Evolutionary conservation across 2,888 invertebrate species (phyloP).

Genomic region (Clivina fossor): DNA sequence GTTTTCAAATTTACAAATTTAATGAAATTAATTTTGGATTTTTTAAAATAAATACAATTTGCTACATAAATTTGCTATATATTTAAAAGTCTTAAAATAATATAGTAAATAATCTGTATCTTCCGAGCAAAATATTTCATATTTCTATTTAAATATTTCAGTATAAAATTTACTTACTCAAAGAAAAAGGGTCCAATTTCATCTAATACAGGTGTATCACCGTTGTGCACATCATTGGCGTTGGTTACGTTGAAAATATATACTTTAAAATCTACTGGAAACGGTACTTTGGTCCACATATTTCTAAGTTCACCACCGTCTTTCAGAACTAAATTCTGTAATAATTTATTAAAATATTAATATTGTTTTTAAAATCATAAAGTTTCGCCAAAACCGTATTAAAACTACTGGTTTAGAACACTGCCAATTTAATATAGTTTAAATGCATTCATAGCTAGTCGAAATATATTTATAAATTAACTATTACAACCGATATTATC

Average conservation of each 20-base stretch:
- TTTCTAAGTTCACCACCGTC: constrained; percentile 73
- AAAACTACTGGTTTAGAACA: background rate
- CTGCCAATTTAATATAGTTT: too few species aligned
- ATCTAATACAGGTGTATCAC: constrained; percentile 69
- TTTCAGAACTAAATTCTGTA: constrained; percentile 73
- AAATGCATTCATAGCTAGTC: too few species aligned
- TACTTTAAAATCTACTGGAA: constrained; percentile 74
- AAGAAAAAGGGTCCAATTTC: constrained; percentile 84
- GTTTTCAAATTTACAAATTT: too few species aligned
- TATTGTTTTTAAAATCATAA: background rate
- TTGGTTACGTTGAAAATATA: constrained; percentile 84
- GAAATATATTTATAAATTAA: too few species aligned
- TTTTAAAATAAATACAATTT: too few species aligned
- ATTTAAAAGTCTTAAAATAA: too few species aligned
- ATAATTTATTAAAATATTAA: constrained; percentile 39
- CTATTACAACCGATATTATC: too few species aligned
- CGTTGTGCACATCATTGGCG: constrained; percentile 69
- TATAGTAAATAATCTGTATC: too few species aligned
- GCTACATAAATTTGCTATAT: too few species aligned
- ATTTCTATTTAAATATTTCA: too few species aligned
- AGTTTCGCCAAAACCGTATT: background rate
- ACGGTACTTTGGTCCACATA: constrained; percentile 77
- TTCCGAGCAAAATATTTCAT: too few species aligned
- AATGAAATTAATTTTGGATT: too few species aligned
- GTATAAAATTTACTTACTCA: constrained; percentile 65